Conservation (phyloP, 2,797 vertebrate genomes). For the Manis pentadactyla region DNA sequence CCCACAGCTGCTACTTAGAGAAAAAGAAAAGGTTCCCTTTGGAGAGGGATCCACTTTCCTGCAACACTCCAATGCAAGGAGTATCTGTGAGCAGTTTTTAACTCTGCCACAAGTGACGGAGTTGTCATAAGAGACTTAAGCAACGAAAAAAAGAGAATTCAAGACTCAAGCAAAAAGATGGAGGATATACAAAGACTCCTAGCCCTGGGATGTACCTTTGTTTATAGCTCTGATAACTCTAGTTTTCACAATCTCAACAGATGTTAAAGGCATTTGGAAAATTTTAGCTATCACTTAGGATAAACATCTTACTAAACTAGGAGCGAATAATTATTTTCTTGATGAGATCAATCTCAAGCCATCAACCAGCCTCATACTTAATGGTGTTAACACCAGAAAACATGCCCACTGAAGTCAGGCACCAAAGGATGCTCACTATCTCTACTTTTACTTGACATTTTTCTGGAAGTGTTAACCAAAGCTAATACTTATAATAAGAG, state of each 20-base stretch:
- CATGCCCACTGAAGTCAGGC: background rate
- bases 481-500: background rate
- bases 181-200: background rate
- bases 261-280: conserved; percentile 18
- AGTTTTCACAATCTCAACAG: background rate
- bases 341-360: background rate
- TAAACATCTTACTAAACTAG: conserved; percentile 34
- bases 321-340: background rate
- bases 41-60: background rate
- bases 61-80: background rate
- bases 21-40: conserved; percentile 25
- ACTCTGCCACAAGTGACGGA: background rate
- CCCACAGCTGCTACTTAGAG: conserved; percentile 2
- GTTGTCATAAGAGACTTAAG: background rate
- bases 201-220: background rate
- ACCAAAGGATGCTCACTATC: background rate
- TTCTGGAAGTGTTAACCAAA: conserved; percentile 20
- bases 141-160: background rate
- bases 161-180: background rate
- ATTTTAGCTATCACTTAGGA: background rate
- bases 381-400: background rate
- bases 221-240: no score
- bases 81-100: background rate
- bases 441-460: background rate
- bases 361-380: background rate